Evolutionary conservation across 2,797 vertebrate genomes (phyloP), one percentile per base, ranked within the genome.

Genomic region (Geotria australis): DNA sequence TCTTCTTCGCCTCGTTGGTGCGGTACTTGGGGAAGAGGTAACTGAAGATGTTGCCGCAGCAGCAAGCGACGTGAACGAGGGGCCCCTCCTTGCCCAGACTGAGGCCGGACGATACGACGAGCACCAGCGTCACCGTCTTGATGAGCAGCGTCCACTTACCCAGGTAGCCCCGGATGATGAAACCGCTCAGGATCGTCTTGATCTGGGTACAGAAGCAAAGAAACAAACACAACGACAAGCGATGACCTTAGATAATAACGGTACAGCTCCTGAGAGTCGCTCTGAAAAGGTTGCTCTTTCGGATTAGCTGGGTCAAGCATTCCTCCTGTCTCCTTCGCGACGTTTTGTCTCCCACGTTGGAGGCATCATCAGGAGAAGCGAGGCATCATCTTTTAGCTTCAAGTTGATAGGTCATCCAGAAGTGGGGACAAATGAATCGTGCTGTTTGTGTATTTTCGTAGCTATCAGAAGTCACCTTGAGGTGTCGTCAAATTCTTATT

Each of bases 161-260:
- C 68, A 95, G 70, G 73, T 94, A 95, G 61, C 86, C 86, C 7
- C 88, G 78, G 69, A 96, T 94, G 72, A 95, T 93, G 71, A 96
- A 95, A 49, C 88, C 89, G 49, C 86, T 89, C 61, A 96, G 74
- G 69, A 96, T 95, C 60, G 88, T 95, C 71, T 96, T 96, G 64
- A 96, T 96, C 89, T 96, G 73, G 24, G 38, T 38, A 24, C 24
- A 38, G 24, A 59, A 69, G 64, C 63, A 63, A 60, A 69, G 72
- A 13, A n/a, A 58, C 59, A 48, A 9, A 58, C 49, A 53, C 49
- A 53, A 5, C 51, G 6, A 51, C 3, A 11, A 51, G 6, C 11
- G 11, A 51, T 51, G 48, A 15, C 15, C 15, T 38, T 38, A 5
- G 24, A 38, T 38, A 38, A 38, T 38, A 38, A 38, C 4, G 38